These are phyloP conservation scores for Muscidifurax raptorellus DNA, from an alignment of 1,140 invertebrate species.

Conservation along the genomic window DNA sequence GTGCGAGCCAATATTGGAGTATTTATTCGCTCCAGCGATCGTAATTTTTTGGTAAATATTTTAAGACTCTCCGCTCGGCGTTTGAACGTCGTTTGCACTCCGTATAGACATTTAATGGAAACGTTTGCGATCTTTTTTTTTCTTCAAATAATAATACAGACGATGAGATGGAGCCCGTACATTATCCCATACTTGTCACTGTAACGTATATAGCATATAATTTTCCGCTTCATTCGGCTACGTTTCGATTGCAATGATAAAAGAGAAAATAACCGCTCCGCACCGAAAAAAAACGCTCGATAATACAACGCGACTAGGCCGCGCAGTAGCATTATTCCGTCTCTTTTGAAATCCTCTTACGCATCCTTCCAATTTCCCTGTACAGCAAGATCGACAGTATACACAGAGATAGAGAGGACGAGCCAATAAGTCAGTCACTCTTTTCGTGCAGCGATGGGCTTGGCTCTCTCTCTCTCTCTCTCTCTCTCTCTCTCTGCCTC, in stretches of 20 bases:
- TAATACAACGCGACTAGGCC: background rate
- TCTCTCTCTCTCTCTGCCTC: no score
- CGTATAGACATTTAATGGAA: no score
- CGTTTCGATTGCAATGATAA: no score
- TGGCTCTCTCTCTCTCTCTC: conserved; percentile 2
- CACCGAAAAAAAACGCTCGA: background rate
- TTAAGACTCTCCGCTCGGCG: background rate
- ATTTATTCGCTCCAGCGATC: background rate
- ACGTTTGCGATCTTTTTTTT: background rate
- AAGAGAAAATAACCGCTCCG: conserved; percentile 5
- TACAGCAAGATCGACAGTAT: background rate
- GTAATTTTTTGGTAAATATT: background rate
- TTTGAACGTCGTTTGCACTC: background rate
- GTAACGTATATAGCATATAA: no score
- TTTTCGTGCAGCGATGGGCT: background rate
- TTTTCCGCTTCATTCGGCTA: no score
- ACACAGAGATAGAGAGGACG: no score
- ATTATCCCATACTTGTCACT: no score
- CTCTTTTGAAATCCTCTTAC: background rate
- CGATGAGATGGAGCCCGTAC: no score
- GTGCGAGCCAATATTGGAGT: background rate
- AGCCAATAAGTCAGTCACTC: background rate
- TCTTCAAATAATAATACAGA: background rate
- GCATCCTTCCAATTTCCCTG: background rate
- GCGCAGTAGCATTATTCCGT: background rate